These are phyloP conservation scores for Polydrusus tereticollis DNA, from an alignment of 2,888 invertebrate genomes.

Conservation along the genomic window DNA sequence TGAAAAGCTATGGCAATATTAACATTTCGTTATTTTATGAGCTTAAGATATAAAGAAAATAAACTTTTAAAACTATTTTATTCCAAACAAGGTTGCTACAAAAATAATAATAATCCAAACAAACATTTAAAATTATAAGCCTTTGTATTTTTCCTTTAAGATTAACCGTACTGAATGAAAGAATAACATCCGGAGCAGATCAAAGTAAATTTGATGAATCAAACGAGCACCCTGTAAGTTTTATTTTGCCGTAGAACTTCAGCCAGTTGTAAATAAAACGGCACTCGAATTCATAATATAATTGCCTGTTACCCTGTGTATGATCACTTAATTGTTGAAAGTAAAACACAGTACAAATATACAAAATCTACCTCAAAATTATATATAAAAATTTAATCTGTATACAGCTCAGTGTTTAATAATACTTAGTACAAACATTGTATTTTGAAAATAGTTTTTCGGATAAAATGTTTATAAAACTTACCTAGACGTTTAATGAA, in stretches of 20 bases:
- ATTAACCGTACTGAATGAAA: too few relatives aligned
- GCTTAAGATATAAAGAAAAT: too few relatives aligned
- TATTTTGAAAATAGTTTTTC: slow-evolving; percentile 57
- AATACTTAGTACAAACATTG: slow-evolving; percentile 59
- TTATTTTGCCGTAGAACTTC: slow-evolving; percentile 49
- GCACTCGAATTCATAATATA: slow-evolving; percentile 61
- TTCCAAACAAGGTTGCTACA: too few relatives aligned
- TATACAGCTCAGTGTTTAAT: slow-evolving; percentile 45
- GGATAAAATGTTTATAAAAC: slow-evolving; percentile 52
- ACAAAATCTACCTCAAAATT: slow-evolving; percentile 62
- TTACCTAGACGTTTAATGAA: slow-evolving; percentile 60
- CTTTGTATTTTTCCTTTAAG: too few relatives aligned
- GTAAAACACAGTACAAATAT: slow-evolving; percentile 58
- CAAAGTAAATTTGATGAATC: too few relatives aligned
- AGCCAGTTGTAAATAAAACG: slow-evolving; percentile 52
- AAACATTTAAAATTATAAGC: too few relatives aligned
- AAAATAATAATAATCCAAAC: too few relatives aligned
- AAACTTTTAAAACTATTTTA: too few relatives aligned
- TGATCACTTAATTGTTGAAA: slow-evolving; percentile 52
- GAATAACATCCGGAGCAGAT: too few relatives aligned
- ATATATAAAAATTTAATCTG: slow-evolving; percentile 43
- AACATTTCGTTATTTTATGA: too few relatives aligned
- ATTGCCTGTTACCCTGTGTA: slow-evolving; percentile 60
- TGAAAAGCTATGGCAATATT: too few relatives aligned
- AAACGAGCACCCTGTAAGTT: neutral